Conservation (phyloP, 2,888 invertebrate species). For the Lithodes maja region DNA sequence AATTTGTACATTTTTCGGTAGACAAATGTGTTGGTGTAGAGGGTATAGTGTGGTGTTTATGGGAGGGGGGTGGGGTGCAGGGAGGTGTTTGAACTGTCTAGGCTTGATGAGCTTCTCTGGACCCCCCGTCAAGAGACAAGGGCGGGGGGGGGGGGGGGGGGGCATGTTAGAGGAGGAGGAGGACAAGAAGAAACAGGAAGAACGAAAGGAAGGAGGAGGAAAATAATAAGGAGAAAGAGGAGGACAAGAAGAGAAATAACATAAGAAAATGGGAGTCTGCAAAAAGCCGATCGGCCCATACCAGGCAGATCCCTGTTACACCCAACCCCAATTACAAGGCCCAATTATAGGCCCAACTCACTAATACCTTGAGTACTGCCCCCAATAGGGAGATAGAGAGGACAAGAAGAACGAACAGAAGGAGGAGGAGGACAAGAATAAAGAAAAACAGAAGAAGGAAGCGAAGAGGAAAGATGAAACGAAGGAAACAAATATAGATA, state of each 20-base stretch:
- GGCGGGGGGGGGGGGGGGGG: not conserved
- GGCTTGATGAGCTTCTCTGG: not conserved
- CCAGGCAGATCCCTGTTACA: too few relatives aligned
- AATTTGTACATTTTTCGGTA: too few relatives aligned
- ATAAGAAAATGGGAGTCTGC: not conserved
- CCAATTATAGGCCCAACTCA: too few relatives aligned
- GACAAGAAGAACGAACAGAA: not conserved
- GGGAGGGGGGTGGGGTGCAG: not conserved
- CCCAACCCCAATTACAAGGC: too few relatives aligned
- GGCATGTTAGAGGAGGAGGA: not conserved
- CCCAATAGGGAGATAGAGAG: not conserved
- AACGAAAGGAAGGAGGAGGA: not conserved
- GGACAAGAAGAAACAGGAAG: not conserved
- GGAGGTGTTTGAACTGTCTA: not conserved
- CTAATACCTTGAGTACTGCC: too few relatives aligned
- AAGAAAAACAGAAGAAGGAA: not conserved
- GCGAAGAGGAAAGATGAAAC: not conserved
- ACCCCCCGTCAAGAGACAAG: not conserved
- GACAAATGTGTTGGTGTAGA: too few relatives aligned
- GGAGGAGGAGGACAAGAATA: not conserved
- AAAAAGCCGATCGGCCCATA: too few relatives aligned
- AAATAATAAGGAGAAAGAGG: not conserved
- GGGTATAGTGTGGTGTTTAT: not conserved
- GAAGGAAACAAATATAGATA: not conserved
- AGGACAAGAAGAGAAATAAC: not conserved